Percentiles rank a stretch among this genome's conserved stretches.
Conservation (phyloP, 1,140 invertebrate species). For the Drosophila auraria region DNA sequence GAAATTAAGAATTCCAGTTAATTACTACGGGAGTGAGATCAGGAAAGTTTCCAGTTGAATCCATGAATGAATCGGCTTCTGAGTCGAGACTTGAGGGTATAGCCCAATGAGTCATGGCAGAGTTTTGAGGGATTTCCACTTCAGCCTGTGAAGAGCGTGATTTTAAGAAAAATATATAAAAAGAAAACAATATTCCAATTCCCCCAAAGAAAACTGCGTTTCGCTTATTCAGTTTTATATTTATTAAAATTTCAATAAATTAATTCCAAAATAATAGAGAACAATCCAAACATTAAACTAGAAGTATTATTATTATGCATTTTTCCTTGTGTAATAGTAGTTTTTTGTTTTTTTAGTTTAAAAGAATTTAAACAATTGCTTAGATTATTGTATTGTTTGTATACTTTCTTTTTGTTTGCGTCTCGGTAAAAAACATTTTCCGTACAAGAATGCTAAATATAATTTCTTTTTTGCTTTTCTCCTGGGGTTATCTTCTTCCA, state of each 20-base stretch:
- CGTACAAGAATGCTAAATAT: slow-evolving; percentile 70
- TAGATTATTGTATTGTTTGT: slow-evolving; percentile 55
- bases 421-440: slow-evolving; percentile 68
- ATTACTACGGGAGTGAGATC: not conserved
- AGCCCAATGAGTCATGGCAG: slow-evolving; percentile 28
- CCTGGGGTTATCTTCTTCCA: slow-evolving; percentile 33
- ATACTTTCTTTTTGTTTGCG: slow-evolving; percentile 44
- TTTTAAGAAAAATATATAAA: not conserved
- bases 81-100: slow-evolving; percentile 12
- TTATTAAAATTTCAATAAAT: slow-evolving; percentile 81
- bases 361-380: slow-evolving; percentile 79
- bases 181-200: not conserved
- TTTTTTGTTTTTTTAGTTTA: slow-evolving; percentile 56
- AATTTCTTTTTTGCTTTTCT: slow-evolving; percentile 32
- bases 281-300: slow-evolving; percentile 82
- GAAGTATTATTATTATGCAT: slow-evolving; percentile 71
- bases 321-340: slow-evolving; percentile 45
- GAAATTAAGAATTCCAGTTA: not conserved
- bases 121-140: slow-evolving; percentile 5
- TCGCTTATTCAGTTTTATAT: slow-evolving; percentile 25
- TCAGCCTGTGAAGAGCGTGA: not conserved
- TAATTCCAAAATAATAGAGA: slow-evolving; percentile 78
- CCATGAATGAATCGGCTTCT: slow-evolving; percentile 17
- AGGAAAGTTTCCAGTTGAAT: slow-evolving; percentile 8
- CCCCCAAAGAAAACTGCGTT: not conserved